A percentile compares a stretch with the other conserved stretches of the same genome.
These are phyloP conservation scores for Pantherophis vulpinus DNA, from an alignment of 2,797 vertebrate genomes.

Conservation along the genomic window DNA sequence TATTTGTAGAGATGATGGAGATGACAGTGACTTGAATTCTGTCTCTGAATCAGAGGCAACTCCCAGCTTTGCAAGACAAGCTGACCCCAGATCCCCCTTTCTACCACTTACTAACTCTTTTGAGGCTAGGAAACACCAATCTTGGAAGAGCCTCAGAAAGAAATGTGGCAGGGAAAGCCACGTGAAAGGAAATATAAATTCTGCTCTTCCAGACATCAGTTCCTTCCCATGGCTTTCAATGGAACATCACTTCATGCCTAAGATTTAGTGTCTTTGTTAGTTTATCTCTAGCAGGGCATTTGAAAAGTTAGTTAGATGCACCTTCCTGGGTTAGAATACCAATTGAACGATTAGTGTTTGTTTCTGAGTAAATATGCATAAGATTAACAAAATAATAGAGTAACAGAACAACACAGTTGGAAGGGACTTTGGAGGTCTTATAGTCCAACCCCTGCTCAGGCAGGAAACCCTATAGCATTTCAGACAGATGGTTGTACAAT, in stretches of 20 bases:
- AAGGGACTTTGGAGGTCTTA: too few relatives aligned
- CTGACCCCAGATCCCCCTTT: background rate
- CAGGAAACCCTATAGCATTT: too few relatives aligned
- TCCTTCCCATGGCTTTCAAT: background rate
- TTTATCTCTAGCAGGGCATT: background rate
- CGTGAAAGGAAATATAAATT: background rate
- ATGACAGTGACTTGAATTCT: background rate
- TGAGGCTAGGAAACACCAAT: background rate
- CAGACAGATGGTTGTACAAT: too few relatives aligned
- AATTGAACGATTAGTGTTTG: background rate
- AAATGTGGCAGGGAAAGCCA: background rate
- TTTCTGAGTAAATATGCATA: background rate
- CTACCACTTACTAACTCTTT: background rate
- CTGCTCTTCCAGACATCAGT: background rate
- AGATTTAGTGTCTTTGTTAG: background rate
- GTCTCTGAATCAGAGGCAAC: background rate
- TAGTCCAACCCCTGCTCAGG: too few relatives aligned
- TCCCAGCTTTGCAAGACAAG: background rate
- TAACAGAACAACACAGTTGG: too few relatives aligned
- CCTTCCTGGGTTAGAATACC: background rate
- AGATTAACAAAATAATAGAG: background rate
- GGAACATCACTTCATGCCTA: background rate
- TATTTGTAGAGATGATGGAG: background rate
- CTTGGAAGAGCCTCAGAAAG: background rate
- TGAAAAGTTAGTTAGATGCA: background rate